Conservation (phyloP, 2,888 invertebrate genomes). For the Spisula solida region DNA sequence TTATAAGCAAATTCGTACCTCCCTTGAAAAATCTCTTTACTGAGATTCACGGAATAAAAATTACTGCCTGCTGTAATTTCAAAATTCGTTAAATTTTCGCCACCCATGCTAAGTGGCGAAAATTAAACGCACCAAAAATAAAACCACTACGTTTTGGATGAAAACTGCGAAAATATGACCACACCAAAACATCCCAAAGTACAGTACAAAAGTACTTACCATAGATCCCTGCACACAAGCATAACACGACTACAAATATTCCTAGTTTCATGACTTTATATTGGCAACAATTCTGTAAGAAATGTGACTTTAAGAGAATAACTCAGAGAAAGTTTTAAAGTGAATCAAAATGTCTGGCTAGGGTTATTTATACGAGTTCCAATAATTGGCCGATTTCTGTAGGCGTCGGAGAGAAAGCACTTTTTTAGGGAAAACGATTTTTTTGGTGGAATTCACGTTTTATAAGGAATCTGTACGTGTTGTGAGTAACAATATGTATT, state of each 20-base stretch:
- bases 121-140: too few relatives aligned
- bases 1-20: too few relatives aligned
- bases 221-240: not conserved
- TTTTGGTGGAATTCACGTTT: not conserved
- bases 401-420: not conserved
- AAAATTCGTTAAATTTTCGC: too few relatives aligned
- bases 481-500: not conserved
- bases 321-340: not conserved
- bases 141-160: too few relatives aligned
- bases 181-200: too few relatives aligned
- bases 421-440: not conserved
- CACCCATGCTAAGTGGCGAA: too few relatives aligned
- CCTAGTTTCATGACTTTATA: constrained; percentile 9
- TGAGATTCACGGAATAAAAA: too few relatives aligned
- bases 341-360: not conserved
- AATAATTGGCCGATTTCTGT: not conserved
- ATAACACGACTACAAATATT: not conserved
- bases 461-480: not conserved
- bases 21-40: too few relatives aligned
- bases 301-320: not conserved
- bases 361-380: not conserved
- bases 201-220: constrained; percentile 8
- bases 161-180: too few relatives aligned
- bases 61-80: too few relatives aligned
- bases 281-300: not conserved